Percentiles rank a stretch among this genome's conserved stretches.
These are phyloP conservation scores for Glomeris maerens DNA, from an alignment of 1,140 invertebrate genomes.

Conservation along the genomic window DNA sequence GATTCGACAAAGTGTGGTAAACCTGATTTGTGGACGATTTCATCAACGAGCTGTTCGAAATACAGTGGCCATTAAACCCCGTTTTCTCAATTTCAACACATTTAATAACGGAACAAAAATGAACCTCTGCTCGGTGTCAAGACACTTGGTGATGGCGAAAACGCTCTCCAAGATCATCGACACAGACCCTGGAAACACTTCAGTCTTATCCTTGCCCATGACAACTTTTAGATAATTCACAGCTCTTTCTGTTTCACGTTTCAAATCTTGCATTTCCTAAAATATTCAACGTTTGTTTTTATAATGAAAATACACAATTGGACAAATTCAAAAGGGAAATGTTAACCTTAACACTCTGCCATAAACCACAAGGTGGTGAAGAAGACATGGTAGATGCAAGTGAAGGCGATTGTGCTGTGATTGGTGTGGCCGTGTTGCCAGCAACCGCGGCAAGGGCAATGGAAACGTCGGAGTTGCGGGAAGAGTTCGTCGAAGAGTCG, in stretches of 20 bases:
- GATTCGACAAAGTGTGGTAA: constrained; percentile 66
- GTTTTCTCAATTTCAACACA: not conserved
- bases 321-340: constrained; percentile 1
- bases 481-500: not conserved
- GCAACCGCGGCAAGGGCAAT: not conserved
- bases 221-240: constrained; percentile 77
- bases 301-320: not conserved
- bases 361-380: constrained; percentile 7
- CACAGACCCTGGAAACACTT: constrained; percentile 81
- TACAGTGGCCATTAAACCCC: too few relatives aligned
- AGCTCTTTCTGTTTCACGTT: constrained; percentile 51
- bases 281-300: too few relatives aligned
- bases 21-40: constrained; percentile 68
- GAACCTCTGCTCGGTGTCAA: constrained; percentile 55
- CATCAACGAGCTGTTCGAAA: constrained; percentile 45
- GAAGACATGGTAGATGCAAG: constrained; percentile 8
- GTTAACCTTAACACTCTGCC: constrained; percentile 8
- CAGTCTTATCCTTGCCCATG: constrained; percentile 75
- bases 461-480: not conserved
- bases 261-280: constrained; percentile 14
- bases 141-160: constrained; percentile 60
- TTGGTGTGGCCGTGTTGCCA: not conserved
- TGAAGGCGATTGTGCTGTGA: constrained; percentile 10
- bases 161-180: constrained; percentile 82
- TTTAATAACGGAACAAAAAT: constrained; percentile 11